Base-by-base conservation (phyloP, 2,113 vertebrate species). In the Erythrocercus mccallii region DNA sequence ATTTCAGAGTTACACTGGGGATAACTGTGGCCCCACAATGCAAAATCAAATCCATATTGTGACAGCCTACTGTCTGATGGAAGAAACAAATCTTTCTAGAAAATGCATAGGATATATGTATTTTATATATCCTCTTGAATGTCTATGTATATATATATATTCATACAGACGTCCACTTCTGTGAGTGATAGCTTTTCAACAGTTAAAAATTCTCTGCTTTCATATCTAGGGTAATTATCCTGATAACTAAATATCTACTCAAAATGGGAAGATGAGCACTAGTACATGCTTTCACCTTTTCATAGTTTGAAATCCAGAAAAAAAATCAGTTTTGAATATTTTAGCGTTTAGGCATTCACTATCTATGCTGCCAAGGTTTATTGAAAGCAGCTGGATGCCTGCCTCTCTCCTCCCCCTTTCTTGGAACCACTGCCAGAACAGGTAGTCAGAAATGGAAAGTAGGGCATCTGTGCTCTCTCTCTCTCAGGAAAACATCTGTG, bases 401-500 rank as follows among this genome's bases (percentile, higher is more conserved):
- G 91, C 81, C 85, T 95, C 80, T 95, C 86, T 95, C 92, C 82
- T 96, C 74, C 88, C 78, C 57, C 68, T 97, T 96, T 90, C 76
- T 85, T 42, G 80, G 58, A 97, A 95, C 65, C 92, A 58, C 94
- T 96, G 97, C 98, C 98, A 98, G 98, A 98, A 98, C 98, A 98
- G 98, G 98, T 98, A 98, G 97, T 98, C 97, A 98, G 95, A 97
- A 97, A 97, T 87, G 86, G 96, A 98, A 98, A 98, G 97, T 64
- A 94, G 96, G 95, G 97, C 98, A 97, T 98, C 95, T 98, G 96
- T 92, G 79, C 88, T 56, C 37, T 22, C 44, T 92, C 93, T 88
- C 94, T 97, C 98, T 56, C 98, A 98, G 98, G 98, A 98, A 98
- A 98, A 98, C 99, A 99, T 98, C 99, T 99, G 98, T 94, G 84